Evolutionary conservation across 2,888 invertebrate genomes (phyloP).

Genomic region (Macaria notata): DNA sequence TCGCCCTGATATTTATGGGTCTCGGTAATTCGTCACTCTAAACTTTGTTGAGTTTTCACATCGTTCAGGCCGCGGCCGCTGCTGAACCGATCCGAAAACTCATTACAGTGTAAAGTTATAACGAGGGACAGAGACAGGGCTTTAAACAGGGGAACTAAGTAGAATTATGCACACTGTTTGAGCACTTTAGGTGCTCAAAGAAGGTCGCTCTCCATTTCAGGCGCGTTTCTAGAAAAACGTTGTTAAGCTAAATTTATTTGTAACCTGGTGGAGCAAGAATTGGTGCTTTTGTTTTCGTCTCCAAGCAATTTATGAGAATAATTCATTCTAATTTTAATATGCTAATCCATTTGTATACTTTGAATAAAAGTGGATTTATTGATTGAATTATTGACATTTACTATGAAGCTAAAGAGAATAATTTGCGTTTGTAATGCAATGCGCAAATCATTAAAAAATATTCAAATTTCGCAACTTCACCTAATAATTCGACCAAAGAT

Average conservation of each 20-base stretch:
- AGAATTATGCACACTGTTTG: slow-evolving; percentile 1
- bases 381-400: too few relatives aligned
- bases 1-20: slow-evolving; percentile 41
- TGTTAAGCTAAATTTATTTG: too few relatives aligned
- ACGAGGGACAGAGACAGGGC: slow-evolving; percentile 9
- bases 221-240: too few relatives aligned
- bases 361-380: too few relatives aligned
- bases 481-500: slow-evolving; percentile 60
- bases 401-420: too few relatives aligned
- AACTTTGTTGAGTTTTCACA: slow-evolving; percentile 48
- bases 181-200: too few relatives aligned
- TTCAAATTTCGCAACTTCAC: slow-evolving; percentile 58
- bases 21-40: slow-evolving; percentile 49
- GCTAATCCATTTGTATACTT: too few relatives aligned
- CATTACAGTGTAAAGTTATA: slow-evolving; percentile 51
- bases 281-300: too few relatives aligned
- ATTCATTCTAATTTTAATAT: too few relatives aligned
- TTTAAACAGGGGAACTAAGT: slow-evolving; percentile 5
- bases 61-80: slow-evolving; percentile 40
- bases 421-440: slow-evolving; percentile 14
- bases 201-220: too few relatives aligned
- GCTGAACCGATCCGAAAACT: slow-evolving; percentile 50
- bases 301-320: too few relatives aligned
- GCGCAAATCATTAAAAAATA: slow-evolving; percentile 71
- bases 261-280: too few relatives aligned